Percentiles rank a stretch among this genome's conserved stretches.
These are phyloP conservation scores for Tapirus terrestris DNA, from an alignment of 2,113 vertebrate species.

Conservation along the genomic window DNA sequence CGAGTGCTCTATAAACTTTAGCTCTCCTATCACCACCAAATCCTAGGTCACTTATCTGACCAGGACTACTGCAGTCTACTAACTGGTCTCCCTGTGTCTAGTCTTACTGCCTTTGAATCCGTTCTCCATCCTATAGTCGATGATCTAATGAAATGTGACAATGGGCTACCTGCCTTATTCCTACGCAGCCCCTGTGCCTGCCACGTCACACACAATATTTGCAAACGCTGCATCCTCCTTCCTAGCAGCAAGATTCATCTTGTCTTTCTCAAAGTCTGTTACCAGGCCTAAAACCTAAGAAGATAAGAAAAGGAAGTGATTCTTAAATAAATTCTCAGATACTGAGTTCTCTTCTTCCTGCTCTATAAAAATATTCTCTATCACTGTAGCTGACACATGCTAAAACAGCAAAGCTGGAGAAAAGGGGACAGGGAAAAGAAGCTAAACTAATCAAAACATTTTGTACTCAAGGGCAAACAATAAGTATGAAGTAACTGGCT, in stretches of 20 bases:
- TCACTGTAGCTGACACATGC: conserved; percentile 7
- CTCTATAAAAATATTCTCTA: conserved; percentile 2
- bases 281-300: conserved; percentile 24
- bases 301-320: neutral
- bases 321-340: neutral
- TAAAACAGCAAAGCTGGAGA: neutral
- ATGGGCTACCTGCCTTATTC: neutral
- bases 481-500: neutral
- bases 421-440: neutral
- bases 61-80: neutral
- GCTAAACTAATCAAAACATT: neutral
- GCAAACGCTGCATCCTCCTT: neutral
- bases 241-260: neutral
- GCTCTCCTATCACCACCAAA: neutral
- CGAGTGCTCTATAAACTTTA: neutral
- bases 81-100: neutral
- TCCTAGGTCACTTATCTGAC: neutral
- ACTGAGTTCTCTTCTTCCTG: neutral
- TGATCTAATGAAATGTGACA: neutral
- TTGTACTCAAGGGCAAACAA: neutral
- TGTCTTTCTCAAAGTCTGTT: neutral
- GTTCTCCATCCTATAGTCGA: neutral
- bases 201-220: neutral
- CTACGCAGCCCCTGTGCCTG: neutral
- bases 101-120: neutral